Evolutionary conservation across 2,113 vertebrate species (phyloP).

Genomic region (Nibea coibor): DNA sequence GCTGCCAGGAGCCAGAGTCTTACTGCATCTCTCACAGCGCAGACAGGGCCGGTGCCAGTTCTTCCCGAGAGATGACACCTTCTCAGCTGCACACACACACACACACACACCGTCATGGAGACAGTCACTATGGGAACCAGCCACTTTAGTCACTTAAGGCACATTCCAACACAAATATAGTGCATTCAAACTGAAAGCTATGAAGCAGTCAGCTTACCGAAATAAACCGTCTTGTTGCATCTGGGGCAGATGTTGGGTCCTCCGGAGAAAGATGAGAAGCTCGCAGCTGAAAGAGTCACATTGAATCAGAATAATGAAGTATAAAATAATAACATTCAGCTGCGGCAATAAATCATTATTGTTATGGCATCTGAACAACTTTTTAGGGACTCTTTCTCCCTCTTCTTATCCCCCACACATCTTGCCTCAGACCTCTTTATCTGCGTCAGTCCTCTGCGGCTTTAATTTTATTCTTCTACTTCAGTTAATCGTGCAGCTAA

Average conservation of each 20-base stretch:
- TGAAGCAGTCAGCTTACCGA: conserved; percentile 80
- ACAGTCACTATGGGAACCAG: conserved; percentile 44
- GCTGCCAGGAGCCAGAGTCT: conserved; percentile 91
- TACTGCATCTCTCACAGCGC: conserved; percentile 92
- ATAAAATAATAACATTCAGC: background rate
- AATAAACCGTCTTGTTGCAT: conserved; percentile 96
- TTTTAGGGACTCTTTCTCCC: no score
- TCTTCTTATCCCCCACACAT: no score
- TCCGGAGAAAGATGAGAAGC: conserved; percentile 93
- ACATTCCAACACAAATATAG: background rate
- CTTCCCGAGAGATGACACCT: conserved; percentile 95
- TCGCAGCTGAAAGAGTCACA: conserved; percentile 84
- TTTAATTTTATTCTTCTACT: background rate
- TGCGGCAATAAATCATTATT: no score
- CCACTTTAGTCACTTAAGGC: background rate
- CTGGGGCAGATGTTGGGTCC: conserved; percentile 92
- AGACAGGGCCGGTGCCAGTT: conserved; percentile 96
- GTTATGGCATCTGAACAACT: no score
- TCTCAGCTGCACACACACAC: conserved; percentile 86
- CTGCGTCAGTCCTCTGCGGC: background rate
- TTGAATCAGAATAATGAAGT: background rate
- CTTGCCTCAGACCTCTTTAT: background rate
- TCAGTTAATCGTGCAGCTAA: background rate
- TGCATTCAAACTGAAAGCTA: background rate
- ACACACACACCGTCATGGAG: conserved; percentile 32